Base-by-base conservation (phyloP, 2,113 vertebrate genomes). In the Eira barbara region DNA sequence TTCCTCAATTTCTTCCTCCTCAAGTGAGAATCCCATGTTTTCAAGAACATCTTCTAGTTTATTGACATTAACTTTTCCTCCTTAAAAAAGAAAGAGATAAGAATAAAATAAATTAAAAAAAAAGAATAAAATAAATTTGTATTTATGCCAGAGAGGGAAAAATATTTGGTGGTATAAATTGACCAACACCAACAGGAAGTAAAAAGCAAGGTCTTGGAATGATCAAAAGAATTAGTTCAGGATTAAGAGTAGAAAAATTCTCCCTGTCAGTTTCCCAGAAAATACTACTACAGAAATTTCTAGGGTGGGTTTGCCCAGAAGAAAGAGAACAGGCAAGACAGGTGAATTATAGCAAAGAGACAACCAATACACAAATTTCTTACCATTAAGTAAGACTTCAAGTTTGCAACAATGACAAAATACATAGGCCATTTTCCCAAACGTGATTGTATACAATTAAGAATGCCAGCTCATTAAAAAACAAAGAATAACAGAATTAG, bases 41-140 rank as follows among this genome's bases (percentile, higher is more conserved):
- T 86, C 83, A 84, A 98, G 73, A 52, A 74, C 80, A 90, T 97
- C 96, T 71, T 78, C 42, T 97, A 95, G 80, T 92, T 95, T 97
- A 76, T 94, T 17, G 18, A 73, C 12, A 82, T 7, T 5, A 10
- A 92, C 61, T 20, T 45, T 31, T 45, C 78, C 81, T 69, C 97
- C 95, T 98, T 93, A 81, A 88, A 74, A 52, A 90, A 88, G 55
- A 96, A 88, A 80, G 42, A 59, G 25, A 34, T 36, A 80, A 52
- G 13, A 95, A 91, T 67, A 63, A 85, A 76, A 81, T 17, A 96
- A 59, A 83, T 73, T 69, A n/a, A n/a, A n/a, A n/a, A n/a, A n/a
- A n/a, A 80, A 52, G 13, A 95, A 91, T 67, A 63, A 85, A 76
- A 81, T 17, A 96, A 59, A 83, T 73, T 69, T 86, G 12, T n/a